Conservation (phyloP, 2,797 vertebrate genomes). For the Prunella strophiata region DNA sequence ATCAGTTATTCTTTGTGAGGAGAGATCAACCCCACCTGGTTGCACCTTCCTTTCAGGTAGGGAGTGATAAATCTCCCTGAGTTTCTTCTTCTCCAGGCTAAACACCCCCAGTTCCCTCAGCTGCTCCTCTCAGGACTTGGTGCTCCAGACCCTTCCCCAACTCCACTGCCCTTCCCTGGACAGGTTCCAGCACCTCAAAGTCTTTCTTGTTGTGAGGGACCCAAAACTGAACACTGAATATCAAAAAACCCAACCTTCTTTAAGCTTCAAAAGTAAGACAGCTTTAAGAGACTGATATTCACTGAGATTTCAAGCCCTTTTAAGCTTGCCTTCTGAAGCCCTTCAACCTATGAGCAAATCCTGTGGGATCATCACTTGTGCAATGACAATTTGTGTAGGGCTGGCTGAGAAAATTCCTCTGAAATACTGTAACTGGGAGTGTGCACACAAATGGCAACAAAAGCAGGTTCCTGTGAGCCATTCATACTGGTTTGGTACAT, state of each 20-base stretch:
- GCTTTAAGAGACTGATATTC: background rate
- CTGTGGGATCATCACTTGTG: background rate
- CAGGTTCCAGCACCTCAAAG: accelerated
- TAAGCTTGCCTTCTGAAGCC: background rate
- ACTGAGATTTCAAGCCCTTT: background rate
- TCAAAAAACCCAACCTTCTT: accelerated
- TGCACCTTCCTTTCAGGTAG: background rate
- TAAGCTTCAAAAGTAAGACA: background rate
- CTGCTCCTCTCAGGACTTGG: background rate
- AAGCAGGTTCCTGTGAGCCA: background rate
- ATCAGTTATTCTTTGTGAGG: accelerated
- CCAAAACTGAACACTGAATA: background rate
- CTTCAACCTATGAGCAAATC: background rate
- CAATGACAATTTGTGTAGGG: background rate
- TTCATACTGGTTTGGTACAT: too few species aligned
- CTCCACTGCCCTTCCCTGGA: accelerated
- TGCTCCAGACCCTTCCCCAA: background rate
- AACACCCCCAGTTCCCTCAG: background rate
- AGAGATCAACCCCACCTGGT: accelerated
- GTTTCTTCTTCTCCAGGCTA: background rate
- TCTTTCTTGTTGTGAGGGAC: background rate
- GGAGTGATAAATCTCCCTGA: accelerated
- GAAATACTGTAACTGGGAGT: background rate
- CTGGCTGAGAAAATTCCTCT: background rate
- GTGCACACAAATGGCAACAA: background rate